Base-by-base conservation (phyloP, 2,797 vertebrate genomes). In the Dromococcyx pavoninus region DNA sequence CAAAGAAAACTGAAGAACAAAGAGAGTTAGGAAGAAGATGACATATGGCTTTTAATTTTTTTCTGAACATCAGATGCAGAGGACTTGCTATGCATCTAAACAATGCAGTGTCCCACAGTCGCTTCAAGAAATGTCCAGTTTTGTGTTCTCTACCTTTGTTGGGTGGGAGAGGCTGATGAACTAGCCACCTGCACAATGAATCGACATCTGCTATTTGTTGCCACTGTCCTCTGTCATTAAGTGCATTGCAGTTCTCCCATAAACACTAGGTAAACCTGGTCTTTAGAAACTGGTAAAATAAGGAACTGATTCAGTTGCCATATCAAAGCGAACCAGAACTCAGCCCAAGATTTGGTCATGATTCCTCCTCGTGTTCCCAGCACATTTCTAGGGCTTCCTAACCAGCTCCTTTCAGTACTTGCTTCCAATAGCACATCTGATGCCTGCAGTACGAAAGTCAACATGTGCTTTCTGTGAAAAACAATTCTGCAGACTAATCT, bases 61-160 rank as follows among this genome's bases (percentile, higher is more conserved):
- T 61, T 79, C 27, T n/a, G 16, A 85, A 61, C 18, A 70, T 30
- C 25, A 79, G 32, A 28, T 91, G 56, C 10, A 21, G 71, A 79
- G 25, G 37, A 60, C 32, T 67, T 44, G 25, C 30, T 78, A 24
- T 4, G 66, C 78, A 73, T n/a, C 23, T 82, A 65, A 91, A 76
- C 2, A 66, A 57, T 5, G 16, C 37, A 46, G 14, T 8, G 7
- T 71, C 21, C n/a, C 21, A 35, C 0, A 0, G 65, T 19, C 0
- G 0, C 21, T 39, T 14, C 58, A 60, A 82, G 41, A 82, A 70
- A 79, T 4, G 7, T 9, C 25, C 14, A 41, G 46, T 37, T 74
- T 44, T 53, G 7, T 58, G 35, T 43, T 50, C 28, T 75, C 54
- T 72, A 39, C 22, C 10, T 46, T 86, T 51, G 25, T 3, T 41